A percentile compares a stretch with the other conserved stretches of the same genome.
Conservation (phyloP, 1,140 invertebrate species). For the Elysia chlorotica region DNA sequence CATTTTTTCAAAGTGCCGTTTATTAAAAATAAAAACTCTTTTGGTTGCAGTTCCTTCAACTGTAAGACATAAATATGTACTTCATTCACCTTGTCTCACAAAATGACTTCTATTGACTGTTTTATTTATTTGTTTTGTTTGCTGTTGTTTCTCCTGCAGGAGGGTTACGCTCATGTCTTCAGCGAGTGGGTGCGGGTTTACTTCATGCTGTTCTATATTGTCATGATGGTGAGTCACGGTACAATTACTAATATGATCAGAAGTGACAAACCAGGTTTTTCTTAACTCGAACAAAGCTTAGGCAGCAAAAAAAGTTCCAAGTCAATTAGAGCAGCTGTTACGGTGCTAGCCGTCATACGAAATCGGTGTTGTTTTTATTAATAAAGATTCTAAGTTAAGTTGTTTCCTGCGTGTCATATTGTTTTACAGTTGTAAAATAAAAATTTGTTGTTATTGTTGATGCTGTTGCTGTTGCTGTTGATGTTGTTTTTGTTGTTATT, state of each 20-base stretch:
- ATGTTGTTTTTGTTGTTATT: too few relatives aligned
- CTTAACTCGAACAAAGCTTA: too few relatives aligned
- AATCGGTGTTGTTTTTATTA: neutral
- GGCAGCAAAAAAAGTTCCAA: too few relatives aligned
- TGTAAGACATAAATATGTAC: neutral
- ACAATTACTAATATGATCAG: too few relatives aligned
- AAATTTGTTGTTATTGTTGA: neutral
- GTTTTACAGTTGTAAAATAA: neutral
- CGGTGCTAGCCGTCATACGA: neutral
- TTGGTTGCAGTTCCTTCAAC: neutral
- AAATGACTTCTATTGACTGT: neutral
- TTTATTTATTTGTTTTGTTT: neutral
- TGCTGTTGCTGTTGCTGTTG: neutral
- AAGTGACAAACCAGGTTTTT: too few relatives aligned
- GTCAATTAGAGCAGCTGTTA: too few relatives aligned
- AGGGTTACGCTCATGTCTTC: constrained; percentile 68
- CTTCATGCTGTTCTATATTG: constrained; percentile 89
- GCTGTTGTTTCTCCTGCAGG: constrained; percentile 35
- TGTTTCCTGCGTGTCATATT: neutral
- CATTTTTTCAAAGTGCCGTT: too few relatives aligned
- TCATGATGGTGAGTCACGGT: constrained; percentile 75
- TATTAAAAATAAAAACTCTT: neutral
- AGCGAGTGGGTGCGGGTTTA: constrained; percentile 70
- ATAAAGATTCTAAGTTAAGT: neutral
- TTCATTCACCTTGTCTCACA: neutral